Base-by-base conservation (phyloP, 2,888 invertebrate genomes). In the Rotaria magnacalcarata region DNA sequence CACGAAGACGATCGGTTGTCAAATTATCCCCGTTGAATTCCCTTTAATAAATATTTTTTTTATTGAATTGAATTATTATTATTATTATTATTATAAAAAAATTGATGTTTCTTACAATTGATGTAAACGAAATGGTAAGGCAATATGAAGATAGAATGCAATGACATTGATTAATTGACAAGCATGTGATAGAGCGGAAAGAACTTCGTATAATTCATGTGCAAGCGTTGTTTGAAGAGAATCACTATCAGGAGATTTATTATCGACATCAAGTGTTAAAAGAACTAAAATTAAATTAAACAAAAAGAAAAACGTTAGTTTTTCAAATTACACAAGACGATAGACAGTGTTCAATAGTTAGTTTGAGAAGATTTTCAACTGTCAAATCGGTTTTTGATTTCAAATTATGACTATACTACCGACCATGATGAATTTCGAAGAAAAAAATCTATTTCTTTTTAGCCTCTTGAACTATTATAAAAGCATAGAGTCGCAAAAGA, bases 81-180 rank as follows among this genome's bases (percentile, higher is more conserved):
- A 34, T 34, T 34, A 34, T 50, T 14, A 52, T 52, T n/a, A n/a
- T n/a, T n/a, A n/a, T n/a, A n/a, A 52, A 52, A 52, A 52, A 11
- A 11, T 0, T 52, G 16, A 52, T 11, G 14, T 14, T 27, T 34
- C 80, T 80, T 47, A 80, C 80, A 80, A 80, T 47, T 80, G 80
- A 80, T 80, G 80, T 80, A 80, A 47, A 80, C 47, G 80, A 80
- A 80, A 80, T 80, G 80, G 80, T n/a, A 80, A 47, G 6, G 80
- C 47, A 47, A 80, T 80, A 47, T 80, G 43, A 43, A 80, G 47
- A 80, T 80, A 80, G 24, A 80, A 80, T 43, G 47, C 47, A n/a
- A 47, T 47, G 11, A 80, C n/a, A 47, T 80, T 80, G 24, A 80
- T 80, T 47, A 80, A 47, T 80, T 80, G 80, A 80, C 80, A 80